Evolutionary conservation across 2,888 invertebrate genomes (phyloP), one percentile per base, ranked within the genome.

Genomic region (Leptinotarsa peninsularis): DNA sequence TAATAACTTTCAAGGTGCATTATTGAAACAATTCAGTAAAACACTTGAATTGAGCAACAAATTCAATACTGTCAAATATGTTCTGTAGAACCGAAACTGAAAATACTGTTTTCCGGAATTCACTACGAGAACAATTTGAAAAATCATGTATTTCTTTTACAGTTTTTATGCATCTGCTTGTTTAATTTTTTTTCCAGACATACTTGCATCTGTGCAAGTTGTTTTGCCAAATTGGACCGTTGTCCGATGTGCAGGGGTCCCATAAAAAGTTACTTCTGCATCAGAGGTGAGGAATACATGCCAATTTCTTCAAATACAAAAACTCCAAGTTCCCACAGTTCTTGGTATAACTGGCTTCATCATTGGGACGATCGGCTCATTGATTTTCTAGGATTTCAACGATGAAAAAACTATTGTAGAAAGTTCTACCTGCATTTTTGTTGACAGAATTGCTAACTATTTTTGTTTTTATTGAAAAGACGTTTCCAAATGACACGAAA

Each of bases 241-340:
- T 96, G 96, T 86, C 96, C 96, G 23, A 95, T 96, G 91, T 96
- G 96, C 88, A 91, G 96, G 76, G 93, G 94, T 81, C 93, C 92
- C 63, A 95, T 96, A 84, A 93, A 93, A 81, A 94, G 94, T 84
- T 96, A 95, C 90, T 96, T 96, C 90, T 94, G 95, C 88, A 95
- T 94, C 84, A 89, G 94, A 63, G 92, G 93, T 81, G 94, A 95
- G 83, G 94, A 94, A 76, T 94, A 94, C 87, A 88, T 92, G 91
- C 91, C 92, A 15, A 82, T 86, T 49, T 85, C 86, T 73, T 76
- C 89, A 89, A 91, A 81, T 89, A 89, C 82, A 78, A 79, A 78
- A 43, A 71, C 82, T n/a, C 83, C 82, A 69, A 77, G 82, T 23
- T 78, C 82, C 7, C 86, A 85, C 79, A 86, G 90, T 86, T 85